These are phyloP conservation scores for Anastrepha ludens DNA, from an alignment of 1,140 invertebrate genomes.

Conservation along the genomic window DNA sequence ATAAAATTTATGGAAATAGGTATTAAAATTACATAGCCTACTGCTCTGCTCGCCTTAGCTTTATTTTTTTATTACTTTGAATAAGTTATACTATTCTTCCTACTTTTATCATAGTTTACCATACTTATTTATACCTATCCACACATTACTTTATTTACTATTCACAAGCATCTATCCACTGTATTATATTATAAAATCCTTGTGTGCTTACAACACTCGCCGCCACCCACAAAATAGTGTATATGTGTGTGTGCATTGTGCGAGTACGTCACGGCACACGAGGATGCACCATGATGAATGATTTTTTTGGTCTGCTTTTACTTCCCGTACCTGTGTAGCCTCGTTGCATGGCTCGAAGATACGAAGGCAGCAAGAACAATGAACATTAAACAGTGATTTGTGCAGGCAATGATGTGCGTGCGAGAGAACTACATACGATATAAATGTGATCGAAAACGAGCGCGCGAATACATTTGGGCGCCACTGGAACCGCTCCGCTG, in stretches of 20 bases:
- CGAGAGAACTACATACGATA: background rate
- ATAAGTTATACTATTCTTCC: background rate
- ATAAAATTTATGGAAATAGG: background rate
- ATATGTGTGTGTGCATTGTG: background rate
- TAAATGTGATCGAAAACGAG: background rate
- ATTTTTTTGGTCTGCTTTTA: conserved; percentile 51
- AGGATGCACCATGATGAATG: conserved; percentile 37
- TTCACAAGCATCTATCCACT: conserved; percentile 24
- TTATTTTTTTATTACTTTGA: background rate
- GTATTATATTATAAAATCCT: conserved; percentile 29
- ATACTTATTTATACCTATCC: background rate
- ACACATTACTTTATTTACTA: conserved; percentile 4
- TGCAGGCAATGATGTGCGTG: conserved; percentile 7
- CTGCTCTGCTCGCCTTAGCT: background rate
- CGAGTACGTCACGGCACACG: conserved; percentile 38
- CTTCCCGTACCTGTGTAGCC: conserved; percentile 51
- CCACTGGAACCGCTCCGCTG: conserved; percentile 11
- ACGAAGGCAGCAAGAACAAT: conserved; percentile 31
- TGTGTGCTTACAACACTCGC: conserved; percentile 43
- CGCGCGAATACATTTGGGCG: conserved; percentile 17
- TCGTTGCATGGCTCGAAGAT: conserved; percentile 52
- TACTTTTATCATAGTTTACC: conserved; percentile 2
- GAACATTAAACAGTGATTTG: conserved; percentile 39
- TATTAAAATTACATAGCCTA: background rate
- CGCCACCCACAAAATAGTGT: background rate